phyloP scores from a whole-genome alignment of 1,140 invertebrate genomes.

The Drosophila athabasca region DNA sequence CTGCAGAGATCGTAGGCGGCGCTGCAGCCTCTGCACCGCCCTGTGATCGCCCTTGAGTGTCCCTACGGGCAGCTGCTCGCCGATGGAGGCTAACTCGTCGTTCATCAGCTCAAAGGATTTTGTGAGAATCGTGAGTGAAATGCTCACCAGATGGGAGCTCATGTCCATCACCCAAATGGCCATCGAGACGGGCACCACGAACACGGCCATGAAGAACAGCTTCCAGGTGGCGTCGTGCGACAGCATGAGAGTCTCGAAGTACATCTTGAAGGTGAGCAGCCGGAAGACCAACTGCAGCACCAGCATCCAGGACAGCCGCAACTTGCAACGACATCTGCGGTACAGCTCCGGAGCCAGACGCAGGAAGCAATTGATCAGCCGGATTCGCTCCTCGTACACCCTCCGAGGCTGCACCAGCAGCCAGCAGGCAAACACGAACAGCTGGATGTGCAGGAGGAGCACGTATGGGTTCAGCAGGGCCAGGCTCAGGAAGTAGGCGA shows the following conservation, averaged over 20 bases:
- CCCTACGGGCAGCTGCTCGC: constrained; percentile 24
- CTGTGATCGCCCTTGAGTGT: constrained; percentile 31
- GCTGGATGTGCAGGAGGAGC: constrained; percentile 45
- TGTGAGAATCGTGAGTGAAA: constrained; percentile 27
- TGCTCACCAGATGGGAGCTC: constrained; percentile 39
- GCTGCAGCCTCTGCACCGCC: constrained; percentile 26
- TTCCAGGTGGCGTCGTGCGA: not conserved
- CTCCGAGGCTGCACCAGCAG: constrained; percentile 41
- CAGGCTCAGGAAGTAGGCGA: constrained; percentile 36
- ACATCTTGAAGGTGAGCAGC: constrained; percentile 38
- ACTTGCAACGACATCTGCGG: constrained; percentile 21
- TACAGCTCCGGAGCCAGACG: constrained; percentile 32
- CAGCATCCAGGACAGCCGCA: constrained; percentile 46
- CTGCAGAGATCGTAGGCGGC: constrained; percentile 20
- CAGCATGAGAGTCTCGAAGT: not conserved
- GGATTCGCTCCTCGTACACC: constrained; percentile 12
- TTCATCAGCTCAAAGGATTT: constrained; percentile 51
- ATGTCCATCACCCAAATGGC: constrained; percentile 54
- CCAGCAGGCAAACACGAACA: constrained; percentile 43
- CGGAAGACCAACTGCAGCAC: constrained; percentile 37
- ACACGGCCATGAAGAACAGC: not conserved
- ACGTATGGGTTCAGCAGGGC: constrained; percentile 29
- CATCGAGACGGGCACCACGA: constrained; percentile 33
- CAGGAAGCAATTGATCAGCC: constrained; percentile 42
- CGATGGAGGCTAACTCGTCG: constrained; percentile 21